A percentile compares a stretch with the other conserved stretches of the same genome.
phyloP scores from a whole-genome alignment of 2,113 vertebrate genomes.

The Empidonax alnorum region DNA sequence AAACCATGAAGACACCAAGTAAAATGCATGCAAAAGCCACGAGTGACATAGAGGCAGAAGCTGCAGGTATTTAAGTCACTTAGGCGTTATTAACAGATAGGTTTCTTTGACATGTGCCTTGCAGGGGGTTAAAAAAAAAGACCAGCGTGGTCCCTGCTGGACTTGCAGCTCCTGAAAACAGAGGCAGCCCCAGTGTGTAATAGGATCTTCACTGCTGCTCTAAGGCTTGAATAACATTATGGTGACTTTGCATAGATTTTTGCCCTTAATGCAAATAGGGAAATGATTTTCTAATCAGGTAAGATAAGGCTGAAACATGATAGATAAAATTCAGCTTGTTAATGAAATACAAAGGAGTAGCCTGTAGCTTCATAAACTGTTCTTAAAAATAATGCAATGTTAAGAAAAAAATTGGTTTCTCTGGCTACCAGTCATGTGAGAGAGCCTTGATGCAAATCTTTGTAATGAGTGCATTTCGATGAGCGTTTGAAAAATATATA shows the following conservation, averaged over 20 bases:
- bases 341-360: slow-evolving; percentile 15
- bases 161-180: slow-evolving; percentile 36
- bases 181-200: slow-evolving; percentile 25
- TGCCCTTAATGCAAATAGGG: slow-evolving; percentile 41
- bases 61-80: neutral
- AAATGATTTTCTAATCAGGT: slow-evolving; percentile 47
- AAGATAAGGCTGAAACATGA: slow-evolving; percentile 30
- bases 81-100: neutral
- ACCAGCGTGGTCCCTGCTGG: neutral
- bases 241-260: slow-evolving; percentile 62
- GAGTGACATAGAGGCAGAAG: neutral
- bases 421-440: neutral
- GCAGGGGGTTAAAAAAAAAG: slow-evolving; percentile 34
- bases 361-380: neutral
- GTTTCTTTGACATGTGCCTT: slow-evolving; percentile 22
- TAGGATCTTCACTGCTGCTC: slow-evolving; percentile 22
- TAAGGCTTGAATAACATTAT: slow-evolving; percentile 52
- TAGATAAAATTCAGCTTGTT: neutral
- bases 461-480: slow-evolving; percentile 45
- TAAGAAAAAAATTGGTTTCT: neutral
- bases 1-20: neutral
- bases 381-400: slow-evolving; percentile 19
- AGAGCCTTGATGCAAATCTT: slow-evolving; percentile 42
- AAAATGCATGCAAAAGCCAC: neutral
- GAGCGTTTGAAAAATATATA: slow-evolving; percentile 46